Evolutionary conservation across 2,888 invertebrate species (phyloP), one percentile per base, ranked within the genome.

Genomic region (Eurytoma californica): DNA sequence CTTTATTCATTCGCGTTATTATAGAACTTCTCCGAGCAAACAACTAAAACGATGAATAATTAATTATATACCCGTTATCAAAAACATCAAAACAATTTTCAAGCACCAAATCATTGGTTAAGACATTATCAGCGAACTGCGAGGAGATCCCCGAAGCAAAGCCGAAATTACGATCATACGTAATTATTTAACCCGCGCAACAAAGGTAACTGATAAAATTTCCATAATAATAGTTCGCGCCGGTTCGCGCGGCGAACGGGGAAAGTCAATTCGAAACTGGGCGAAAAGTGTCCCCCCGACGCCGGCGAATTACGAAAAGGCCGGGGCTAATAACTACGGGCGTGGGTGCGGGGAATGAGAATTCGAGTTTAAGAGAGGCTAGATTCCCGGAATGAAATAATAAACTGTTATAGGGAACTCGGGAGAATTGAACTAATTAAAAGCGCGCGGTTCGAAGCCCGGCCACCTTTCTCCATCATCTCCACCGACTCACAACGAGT

Each of bases 371-470:
- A 61, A 60, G 68, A 55, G 75, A 60, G 7, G 66, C 63, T 68
- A 80, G 77, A 75, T 58, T 63, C 9, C 39, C 13, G 61, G 61
- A 69, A 77, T 72, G 72, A 69, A 82, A 82, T 82, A 84, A 83
- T 82, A 80, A 81, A 82, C 74, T 66, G 57, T 74, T 67, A 16
- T 3, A 60, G 69, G 7, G 30, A 28, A 20, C 24, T 58, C 67
- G 24, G 18, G 70, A 28, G 63, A 69, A 39, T 66, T 65, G 74
- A 75, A 67, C 66, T 79, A 79, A 79, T 79, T 78, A 75, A 75
- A 79, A 75, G 30, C 55, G 28, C 49, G 28, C 24, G 51, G 9
- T 39, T 39, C 39, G 39, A 39, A 39, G 39, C 39, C 1, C 9
- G 9, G 9, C 39, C 39, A 39, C 39, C 39, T 39, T 39, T 39